Base-by-base conservation (phyloP, 2,113 vertebrate species). In the Istiophorus platypterus region DNA sequence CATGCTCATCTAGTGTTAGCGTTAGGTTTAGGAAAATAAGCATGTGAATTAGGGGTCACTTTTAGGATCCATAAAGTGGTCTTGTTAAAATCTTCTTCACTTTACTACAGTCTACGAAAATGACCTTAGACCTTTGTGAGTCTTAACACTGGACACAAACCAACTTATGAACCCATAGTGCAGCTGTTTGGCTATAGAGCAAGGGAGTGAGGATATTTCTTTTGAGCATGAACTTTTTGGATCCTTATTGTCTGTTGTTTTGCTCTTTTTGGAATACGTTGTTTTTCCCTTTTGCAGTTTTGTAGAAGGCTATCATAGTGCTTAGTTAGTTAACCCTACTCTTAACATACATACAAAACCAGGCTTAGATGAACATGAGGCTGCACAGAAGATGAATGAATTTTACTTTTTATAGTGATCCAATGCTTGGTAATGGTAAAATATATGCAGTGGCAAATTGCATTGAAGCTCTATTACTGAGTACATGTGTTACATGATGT, bases 181-280 rank as follows among this genome's bases (percentile, higher is more conserved):
- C 64, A 84, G 37, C 81, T 77, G 57, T 69, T 34, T 81, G 69
- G 77, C 64, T 49, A 31, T n/a, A 42, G 59, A 74, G 54, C 2
- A 49, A 72, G 42, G 1, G 6, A 64, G 47, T 75, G 17, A 66
- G 52, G 14, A 24, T 69, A 70, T 66, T 27, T 31, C 34, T 81
- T 76, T 80, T 45, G 59, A 76, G 41, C 47, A 31, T 71, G 57
- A 54, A 8, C 26, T 47, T 82, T 72, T 63, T 72, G 74, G 51
- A 68, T 37, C 18, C 49, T 39, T 66, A 31, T 24, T 65, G 7
- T 42, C 22, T 27, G 61, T 27, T 65, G 61, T 27, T 65, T 65
- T 51, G 11, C 37, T 76, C 20, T 47, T 61, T 42, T 54, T 47
- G 20, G 11, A 64, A 72, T 22, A 61, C 22, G 13, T 42, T 24